Percentiles rank a stretch among this genome's conserved stretches.
Conservation (phyloP, 2,113 vertebrate species). For the Chloebia gouldiae region DNA sequence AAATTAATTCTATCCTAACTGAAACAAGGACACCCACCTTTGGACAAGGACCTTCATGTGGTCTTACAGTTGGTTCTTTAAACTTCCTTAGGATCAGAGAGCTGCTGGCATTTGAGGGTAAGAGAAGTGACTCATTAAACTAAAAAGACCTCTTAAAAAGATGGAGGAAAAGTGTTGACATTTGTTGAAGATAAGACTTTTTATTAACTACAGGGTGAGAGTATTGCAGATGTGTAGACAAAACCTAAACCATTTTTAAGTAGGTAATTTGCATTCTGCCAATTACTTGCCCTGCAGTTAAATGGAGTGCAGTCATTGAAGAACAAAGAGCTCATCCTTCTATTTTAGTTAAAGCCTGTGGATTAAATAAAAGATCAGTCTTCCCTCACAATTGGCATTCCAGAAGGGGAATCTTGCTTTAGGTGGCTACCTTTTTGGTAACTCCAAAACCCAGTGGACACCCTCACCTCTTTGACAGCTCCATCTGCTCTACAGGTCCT, state of each 20-base stretch:
- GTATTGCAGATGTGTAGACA: background rate
- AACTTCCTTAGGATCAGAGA: background rate
- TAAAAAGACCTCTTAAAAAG: background rate
- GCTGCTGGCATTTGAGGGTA: background rate
- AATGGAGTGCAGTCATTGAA: background rate
- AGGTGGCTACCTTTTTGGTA: background rate
- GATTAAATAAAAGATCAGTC: background rate
- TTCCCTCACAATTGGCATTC: background rate
- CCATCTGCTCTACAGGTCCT: background rate
- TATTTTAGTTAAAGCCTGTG: background rate
- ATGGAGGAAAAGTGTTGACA: background rate
- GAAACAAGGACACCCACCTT: background rate
- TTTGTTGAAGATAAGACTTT: background rate
- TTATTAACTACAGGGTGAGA: background rate
- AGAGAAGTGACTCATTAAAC: background rate
- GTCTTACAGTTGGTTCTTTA: background rate
- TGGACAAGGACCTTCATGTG: background rate
- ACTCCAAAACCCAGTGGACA: background rate
- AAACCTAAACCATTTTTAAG: background rate
- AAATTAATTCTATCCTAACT: background rate
- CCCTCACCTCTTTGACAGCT: background rate
- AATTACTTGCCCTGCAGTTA: background rate
- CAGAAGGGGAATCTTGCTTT: background rate
- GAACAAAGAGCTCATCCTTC: background rate
- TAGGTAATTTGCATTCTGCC: background rate